Evolutionary conservation across 2,888 invertebrate genomes (phyloP).

Genomic region (Nomada hirtipes): DNA sequence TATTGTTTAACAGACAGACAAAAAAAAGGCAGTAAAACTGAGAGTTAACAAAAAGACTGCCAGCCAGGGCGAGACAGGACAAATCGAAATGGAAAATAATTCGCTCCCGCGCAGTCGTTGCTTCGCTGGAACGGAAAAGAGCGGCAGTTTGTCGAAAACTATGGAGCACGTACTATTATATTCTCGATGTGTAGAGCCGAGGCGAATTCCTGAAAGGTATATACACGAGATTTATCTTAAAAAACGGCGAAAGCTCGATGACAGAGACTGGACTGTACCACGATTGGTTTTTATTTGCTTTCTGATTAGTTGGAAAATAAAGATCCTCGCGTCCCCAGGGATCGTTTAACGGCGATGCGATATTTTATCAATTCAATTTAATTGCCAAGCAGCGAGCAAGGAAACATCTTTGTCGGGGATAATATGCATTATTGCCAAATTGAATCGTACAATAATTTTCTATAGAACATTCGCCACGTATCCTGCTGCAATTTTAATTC

Average conservation of each 20-base stretch:
- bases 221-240: background rate
- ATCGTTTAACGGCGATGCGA: constrained; percentile 59
- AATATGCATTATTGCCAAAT: too few species aligned
- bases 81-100: background rate
- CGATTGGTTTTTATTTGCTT: background rate
- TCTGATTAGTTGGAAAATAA: constrained; percentile 16
- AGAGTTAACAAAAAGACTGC: constrained; percentile 79
- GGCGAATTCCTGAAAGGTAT: background rate
- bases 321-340: constrained; percentile 72
- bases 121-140: background rate
- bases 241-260: too few species aligned
- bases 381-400: too few species aligned
- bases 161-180: constrained; percentile 27
- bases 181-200: constrained; percentile 3
- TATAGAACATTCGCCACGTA: too few species aligned
- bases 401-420: too few species aligned
- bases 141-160: constrained; percentile 3
- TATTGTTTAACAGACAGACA: constrained; percentile 76
- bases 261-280: background rate
- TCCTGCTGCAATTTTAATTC: too few species aligned
- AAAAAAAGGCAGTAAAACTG: constrained; percentile 75
- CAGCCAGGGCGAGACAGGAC: constrained; percentile 68
- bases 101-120: constrained; percentile 10
- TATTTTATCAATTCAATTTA: background rate
- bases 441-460: too few species aligned